These are phyloP conservation scores for Lophochroa leadbeateri DNA, from an alignment of 2,113 vertebrate species.

Conservation along the genomic window DNA sequence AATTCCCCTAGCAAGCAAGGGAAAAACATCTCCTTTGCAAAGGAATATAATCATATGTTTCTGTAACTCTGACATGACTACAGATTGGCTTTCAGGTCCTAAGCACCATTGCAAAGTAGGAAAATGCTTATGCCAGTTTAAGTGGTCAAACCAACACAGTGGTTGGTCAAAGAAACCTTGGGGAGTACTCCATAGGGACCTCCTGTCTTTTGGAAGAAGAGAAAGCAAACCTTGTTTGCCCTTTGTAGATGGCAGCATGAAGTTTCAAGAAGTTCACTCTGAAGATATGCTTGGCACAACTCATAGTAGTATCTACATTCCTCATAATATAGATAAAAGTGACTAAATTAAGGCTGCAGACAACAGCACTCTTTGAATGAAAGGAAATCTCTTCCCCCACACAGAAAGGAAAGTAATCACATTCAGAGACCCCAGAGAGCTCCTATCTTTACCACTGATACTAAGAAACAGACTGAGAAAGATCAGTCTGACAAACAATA, in stretches of 20 bases:
- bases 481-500: conserved; percentile 28
- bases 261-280: neutral
- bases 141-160: neutral
- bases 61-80: neutral
- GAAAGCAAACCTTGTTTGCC: neutral
- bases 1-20: neutral
- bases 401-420: conserved; percentile 3
- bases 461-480: neutral
- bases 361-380: neutral
- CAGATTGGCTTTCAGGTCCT: neutral
- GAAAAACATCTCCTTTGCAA: neutral
- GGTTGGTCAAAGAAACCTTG: neutral
- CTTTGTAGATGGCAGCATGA: neutral
- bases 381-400: neutral
- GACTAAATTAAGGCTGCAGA: neutral
- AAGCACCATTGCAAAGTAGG: neutral
- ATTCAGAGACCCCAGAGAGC: neutral
- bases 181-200: neutral
- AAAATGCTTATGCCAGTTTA: neutral
- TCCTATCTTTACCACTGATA: neutral
- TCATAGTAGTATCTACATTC: neutral
- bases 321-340: neutral
- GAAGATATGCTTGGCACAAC: neutral
- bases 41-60: neutral
- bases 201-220: neutral